A percentile compares a stretch with the other conserved stretches of the same genome.
phyloP scores from a whole-genome alignment of 2,797 vertebrate species.

The Anableps anableps region DNA sequence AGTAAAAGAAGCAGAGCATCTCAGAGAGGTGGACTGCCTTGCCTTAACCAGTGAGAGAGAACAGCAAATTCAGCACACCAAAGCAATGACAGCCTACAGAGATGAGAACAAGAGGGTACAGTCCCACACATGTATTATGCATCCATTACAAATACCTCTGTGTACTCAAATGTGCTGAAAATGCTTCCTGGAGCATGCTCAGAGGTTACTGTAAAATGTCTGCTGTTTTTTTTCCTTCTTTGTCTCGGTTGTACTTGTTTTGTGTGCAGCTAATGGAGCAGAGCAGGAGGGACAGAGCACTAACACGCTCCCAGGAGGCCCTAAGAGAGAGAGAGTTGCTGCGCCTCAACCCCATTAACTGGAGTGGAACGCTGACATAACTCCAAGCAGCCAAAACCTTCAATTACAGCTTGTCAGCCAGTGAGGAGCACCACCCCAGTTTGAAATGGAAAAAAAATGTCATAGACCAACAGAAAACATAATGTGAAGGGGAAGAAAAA shows the following conservation, averaged over 20 bases:
- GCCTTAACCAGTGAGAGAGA: slow-evolving; percentile 66
- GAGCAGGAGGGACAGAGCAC: slow-evolving; percentile 77
- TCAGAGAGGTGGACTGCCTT: slow-evolving; percentile 61
- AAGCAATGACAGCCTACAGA: slow-evolving; percentile 73
- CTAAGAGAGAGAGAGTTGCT: slow-evolving; percentile 77
- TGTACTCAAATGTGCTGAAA: slow-evolving; percentile 1
- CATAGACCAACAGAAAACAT: background rate
- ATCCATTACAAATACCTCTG: slow-evolving; percentile 25
- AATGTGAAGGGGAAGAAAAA: background rate
- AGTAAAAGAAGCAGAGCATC: slow-evolving; percentile 60
- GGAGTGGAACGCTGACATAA: slow-evolving; percentile 82
- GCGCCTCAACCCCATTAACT: slow-evolving; percentile 81
- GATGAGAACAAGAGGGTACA: slow-evolving; percentile 82
- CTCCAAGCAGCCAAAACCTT: slow-evolving; percentile 15
- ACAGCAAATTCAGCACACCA: slow-evolving; percentile 58
- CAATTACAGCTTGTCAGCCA: slow-evolving; percentile 1
- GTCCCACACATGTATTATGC: slow-evolving; percentile 12
- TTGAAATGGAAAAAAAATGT: background rate
- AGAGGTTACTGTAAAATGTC: slow-evolving; percentile 45
- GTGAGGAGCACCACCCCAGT: background rate
- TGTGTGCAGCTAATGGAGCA: slow-evolving; percentile 80
- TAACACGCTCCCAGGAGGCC: slow-evolving; percentile 76
- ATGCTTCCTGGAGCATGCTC: slow-evolving; percentile 25
- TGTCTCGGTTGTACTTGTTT: slow-evolving; percentile 12
- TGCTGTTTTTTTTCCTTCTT: slow-evolving; percentile 18